Evolutionary conservation across 2,797 vertebrate species (phyloP).

Genomic region (Thripadectes ignobilis): DNA sequence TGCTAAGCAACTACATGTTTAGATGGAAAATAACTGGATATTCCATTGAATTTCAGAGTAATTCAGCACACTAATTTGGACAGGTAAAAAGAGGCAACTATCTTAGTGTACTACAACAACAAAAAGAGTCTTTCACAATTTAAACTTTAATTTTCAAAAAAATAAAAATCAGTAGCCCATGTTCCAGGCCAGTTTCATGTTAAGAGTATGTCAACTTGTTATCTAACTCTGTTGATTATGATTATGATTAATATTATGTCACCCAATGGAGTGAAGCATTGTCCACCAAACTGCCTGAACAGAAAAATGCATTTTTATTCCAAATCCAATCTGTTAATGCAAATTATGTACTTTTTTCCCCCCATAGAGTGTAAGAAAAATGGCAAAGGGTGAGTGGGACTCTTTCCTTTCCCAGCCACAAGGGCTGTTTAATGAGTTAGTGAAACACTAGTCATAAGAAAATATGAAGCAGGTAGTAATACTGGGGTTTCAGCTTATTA

Average conservation of each 20-base stretch:
- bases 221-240: neutral
- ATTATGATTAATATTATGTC: neutral
- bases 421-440: neutral
- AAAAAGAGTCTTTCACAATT: neutral
- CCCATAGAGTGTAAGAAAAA: neutral
- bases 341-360: neutral
- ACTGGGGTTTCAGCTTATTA: neutral
- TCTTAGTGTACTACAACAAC: neutral
- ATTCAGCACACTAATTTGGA: neutral
- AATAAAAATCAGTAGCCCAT: neutral
- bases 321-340: neutral
- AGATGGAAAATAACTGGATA: neutral
- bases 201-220: neutral
- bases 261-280: neutral
- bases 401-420: neutral
- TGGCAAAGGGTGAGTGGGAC: neutral
- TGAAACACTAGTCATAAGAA: neutral
- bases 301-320: neutral
- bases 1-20: neutral
- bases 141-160: neutral
- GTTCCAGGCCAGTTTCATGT: neutral
- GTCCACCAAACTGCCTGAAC: neutral
- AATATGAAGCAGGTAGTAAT: neutral
- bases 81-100: neutral
- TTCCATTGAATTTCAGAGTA: neutral